Percentiles rank a stretch among this genome's conserved stretches.
Evolutionary conservation across 2,888 invertebrate species (phyloP).

Genomic region (Noctua fimbriata): DNA sequence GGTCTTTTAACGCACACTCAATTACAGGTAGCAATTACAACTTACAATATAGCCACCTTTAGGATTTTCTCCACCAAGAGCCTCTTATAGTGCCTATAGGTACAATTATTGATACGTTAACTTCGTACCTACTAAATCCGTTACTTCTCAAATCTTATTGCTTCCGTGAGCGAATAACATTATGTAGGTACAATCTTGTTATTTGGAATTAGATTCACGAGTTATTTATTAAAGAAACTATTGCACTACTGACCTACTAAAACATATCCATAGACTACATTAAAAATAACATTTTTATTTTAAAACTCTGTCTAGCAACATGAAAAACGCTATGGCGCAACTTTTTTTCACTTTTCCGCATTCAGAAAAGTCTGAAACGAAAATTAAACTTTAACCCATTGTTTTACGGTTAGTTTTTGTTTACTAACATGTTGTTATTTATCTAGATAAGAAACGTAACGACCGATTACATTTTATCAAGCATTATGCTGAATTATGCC

Average conservation of each 20-base stretch:
- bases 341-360: slow-evolving; percentile 59
- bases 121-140: background rate
- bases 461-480: slow-evolving; percentile 52
- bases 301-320: slow-evolving; percentile 15
- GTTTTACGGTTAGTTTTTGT: slow-evolving; percentile 29
- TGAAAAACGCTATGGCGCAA: slow-evolving; percentile 47
- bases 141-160: slow-evolving; percentile 13
- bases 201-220: slow-evolving; percentile 29
- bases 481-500: slow-evolving; percentile 53
- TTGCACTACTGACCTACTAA: slow-evolving; percentile 39
- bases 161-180: slow-evolving; percentile 6
- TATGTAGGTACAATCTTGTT: slow-evolving; percentile 2
- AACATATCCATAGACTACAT: slow-evolving; percentile 31
- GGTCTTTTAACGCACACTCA: too few relatives aligned
- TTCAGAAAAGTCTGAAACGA: slow-evolving; percentile 21
- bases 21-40: too few relatives aligned
- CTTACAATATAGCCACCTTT: too few relatives aligned
- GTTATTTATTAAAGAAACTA: slow-evolving; percentile 24
- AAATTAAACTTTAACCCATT: slow-evolving; percentile 28
- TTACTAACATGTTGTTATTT: slow-evolving; percentile 27
- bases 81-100: background rate
- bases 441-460: slow-evolving; percentile 31
- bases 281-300: slow-evolving; percentile 45
- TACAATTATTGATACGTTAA: background rate
- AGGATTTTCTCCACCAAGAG: background rate